These are phyloP conservation scores for Acrobasis suavella DNA, from an alignment of 2,888 invertebrate genomes.

Conservation along the genomic window DNA sequence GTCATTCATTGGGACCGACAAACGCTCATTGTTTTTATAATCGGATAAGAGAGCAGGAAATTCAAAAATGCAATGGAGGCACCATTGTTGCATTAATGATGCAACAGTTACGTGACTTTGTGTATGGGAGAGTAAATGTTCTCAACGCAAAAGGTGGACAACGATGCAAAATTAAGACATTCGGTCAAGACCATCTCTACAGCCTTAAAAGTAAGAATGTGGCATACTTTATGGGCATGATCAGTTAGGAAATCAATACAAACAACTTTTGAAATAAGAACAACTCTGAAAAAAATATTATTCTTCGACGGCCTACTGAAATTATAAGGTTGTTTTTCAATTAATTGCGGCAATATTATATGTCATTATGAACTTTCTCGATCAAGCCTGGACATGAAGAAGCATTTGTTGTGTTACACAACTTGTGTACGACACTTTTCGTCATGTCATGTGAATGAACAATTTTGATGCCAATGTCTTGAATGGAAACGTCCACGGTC, in stretches of 20 bases:
- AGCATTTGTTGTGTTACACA: not conserved
- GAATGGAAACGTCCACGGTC: not conserved
- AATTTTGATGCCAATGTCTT: conserved; percentile 11
- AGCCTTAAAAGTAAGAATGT: not conserved
- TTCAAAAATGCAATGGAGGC: conserved; percentile 50
- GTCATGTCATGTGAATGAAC: not conserved
- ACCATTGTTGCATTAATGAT: conserved; percentile 62
- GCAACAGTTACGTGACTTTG: conserved; percentile 20
- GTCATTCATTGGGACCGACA: conserved; percentile 37
- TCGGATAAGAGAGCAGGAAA: conserved; percentile 64
- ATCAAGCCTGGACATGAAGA: not conserved
- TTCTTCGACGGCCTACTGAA: too few relatives aligned
- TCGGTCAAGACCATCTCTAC: not conserved
- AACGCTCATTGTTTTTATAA: conserved; percentile 63
- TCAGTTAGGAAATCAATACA: too few relatives aligned
- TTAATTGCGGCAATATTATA: too few relatives aligned
- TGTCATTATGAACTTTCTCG: too few relatives aligned
- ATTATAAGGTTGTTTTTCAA: too few relatives aligned
- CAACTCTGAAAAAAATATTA: too few relatives aligned
- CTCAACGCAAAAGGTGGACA: conserved; percentile 5
- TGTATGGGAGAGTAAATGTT: conserved; percentile 15
- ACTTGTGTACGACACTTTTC: not conserved
- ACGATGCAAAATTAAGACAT: not conserved
- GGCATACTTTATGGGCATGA: too few relatives aligned
- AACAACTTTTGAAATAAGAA: too few relatives aligned